Base-by-base conservation (phyloP, 2,797 vertebrate genomes). In the Amazona ochrocephala region DNA sequence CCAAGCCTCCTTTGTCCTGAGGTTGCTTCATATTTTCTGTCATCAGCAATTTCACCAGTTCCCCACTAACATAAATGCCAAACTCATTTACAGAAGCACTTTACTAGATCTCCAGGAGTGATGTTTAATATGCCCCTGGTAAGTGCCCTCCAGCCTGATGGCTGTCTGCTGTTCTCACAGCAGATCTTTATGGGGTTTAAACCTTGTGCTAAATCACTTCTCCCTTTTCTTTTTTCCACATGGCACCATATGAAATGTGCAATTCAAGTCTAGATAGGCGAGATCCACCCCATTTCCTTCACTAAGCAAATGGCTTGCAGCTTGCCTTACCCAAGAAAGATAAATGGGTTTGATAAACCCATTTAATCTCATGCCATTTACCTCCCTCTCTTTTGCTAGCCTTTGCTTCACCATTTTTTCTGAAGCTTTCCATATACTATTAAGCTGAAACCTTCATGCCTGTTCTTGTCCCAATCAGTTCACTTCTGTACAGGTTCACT, bases 321-420 rank as follows among this genome's bases (percentile, higher is more conserved):
- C 64, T 94, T 90, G 44, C 71, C 77, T 90, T 87, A 30, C 81
- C 32, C 60, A 64, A 93, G 89, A 42, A 68, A 94, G 93, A 94
- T 95, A 77, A 95, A 80, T 64, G n/a, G 37, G 51, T 71, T 71
- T 95, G 92, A 95, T 92, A 95, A 97, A 94, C 32, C 41, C 68
- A 94, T 90, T 94, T 95, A 58, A 89, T 97, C 86, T 89, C 86
- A 61, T 67, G 71, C 84, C 72, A 87, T 96, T 93, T 87, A 53
- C 56, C 81, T 89, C 51, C n/a, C 39, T 90, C 45, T 81, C 41
- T 84, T 64, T 60, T 77, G 37, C 61, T 87, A 74, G 84, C 81
- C 54, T 84, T 89, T 60, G 13, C 64, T 82, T 90, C 51, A 51
- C 44, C 15, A 13, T 87, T 94, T 84, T 47, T 76, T 73, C 60